Percentiles rank a stretch among this genome's conserved stretches.
These are phyloP conservation scores for Eupristina koningsbergeri DNA, from an alignment of 1,140 invertebrate genomes.

Conservation along the genomic window DNA sequence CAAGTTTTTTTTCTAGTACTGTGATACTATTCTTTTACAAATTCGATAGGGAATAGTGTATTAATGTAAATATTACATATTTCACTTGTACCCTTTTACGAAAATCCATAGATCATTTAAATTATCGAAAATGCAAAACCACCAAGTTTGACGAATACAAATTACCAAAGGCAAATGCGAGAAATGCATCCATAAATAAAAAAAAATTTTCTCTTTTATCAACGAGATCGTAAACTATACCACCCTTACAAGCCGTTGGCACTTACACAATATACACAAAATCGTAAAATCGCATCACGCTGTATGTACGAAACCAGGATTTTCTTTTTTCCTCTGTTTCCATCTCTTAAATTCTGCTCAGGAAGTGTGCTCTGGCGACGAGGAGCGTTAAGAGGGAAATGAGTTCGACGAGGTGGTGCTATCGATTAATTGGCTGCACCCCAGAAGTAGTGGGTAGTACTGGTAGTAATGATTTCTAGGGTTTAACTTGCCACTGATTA, in stretches of 20 bases:
- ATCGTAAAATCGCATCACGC: background rate
- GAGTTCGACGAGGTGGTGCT: background rate
- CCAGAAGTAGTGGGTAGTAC: background rate
- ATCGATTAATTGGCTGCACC: background rate
- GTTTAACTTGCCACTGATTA: background rate
- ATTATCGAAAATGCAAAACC: background rate
- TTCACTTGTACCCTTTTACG: background rate
- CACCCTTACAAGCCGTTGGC: background rate
- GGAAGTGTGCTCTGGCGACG: conserved; percentile 31
- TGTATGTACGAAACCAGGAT: background rate
- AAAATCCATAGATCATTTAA: background rate
- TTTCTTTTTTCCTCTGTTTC: background rate
- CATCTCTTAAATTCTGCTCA: conserved; percentile 43
- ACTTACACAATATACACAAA: background rate
- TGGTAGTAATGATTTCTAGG: conserved; percentile 16
- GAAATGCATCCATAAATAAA: background rate
- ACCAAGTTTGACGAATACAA: conserved; percentile 34
- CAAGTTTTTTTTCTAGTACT: background rate
- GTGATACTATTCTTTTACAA: background rate
- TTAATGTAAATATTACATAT: background rate
- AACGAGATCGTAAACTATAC: background rate
- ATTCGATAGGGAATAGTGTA: background rate
- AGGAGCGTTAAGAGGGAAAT: conserved; percentile 26
- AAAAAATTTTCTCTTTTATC: background rate
- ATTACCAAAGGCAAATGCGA: background rate